Evolutionary conservation across 2,888 invertebrate species (phyloP), one percentile per base, ranked within the genome.

Genomic region (Tenthredo livida): DNA sequence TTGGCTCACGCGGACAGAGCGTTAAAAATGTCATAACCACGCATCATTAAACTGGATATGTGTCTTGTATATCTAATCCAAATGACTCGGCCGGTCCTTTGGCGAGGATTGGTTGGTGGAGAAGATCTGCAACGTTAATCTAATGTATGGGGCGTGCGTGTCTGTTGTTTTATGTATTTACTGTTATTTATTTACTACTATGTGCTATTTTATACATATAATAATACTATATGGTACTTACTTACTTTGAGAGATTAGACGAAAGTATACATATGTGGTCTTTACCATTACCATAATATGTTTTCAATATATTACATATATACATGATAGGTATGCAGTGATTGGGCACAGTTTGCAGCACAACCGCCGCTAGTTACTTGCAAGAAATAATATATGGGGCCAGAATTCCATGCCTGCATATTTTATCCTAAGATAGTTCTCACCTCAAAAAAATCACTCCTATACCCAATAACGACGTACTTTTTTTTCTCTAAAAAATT

Each of bases 1-100:
- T 94, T 96, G 92, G 94, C 95, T 0, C 95, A 95, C 90, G 90
- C 93, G 0, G 93, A 93, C 85, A 91, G 91, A 75, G 90, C 89
- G 33, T 87, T 92, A 25, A 92, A 92, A 88, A 86, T 91, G 54
- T 91, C 91, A 88, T 92, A 91, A 91, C 82, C 58, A 78, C 40
- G 47, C 17, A 43, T 29, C 7, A 17, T 9, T n/a, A 29, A 21
- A 65, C 21, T 29, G 9, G 43, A 65, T 40, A 65, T 21, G 17
- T 29, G 15, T 17, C 3, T 65, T 21, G 43, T 47, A 17, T 78
- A 58, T 54, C 70, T 70, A 12, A 78, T 77, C 75, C 50, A 54
- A 54, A 50, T 21, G 78, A 78, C 0, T n/a, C 33, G 54, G 17
- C 78, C 37, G 7, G 2, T 58, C 10, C 58, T 58, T 54, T 54